phyloP scores from a whole-genome alignment of 2,888 invertebrate species.

The Allygus modestus region DNA sequence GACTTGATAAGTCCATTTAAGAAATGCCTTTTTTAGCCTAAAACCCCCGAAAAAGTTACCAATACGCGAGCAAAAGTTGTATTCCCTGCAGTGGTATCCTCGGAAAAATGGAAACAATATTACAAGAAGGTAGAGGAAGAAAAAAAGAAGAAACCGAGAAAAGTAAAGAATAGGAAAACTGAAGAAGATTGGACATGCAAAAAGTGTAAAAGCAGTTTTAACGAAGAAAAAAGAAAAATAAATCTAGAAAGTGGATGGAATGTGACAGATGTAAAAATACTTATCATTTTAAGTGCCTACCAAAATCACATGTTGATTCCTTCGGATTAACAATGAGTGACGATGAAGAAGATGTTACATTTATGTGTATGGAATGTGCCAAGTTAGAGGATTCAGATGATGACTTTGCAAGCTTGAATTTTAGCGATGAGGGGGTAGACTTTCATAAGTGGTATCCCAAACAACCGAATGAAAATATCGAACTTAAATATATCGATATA shows the following conservation, averaged over 20 bases:
- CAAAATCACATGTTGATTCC: neutral
- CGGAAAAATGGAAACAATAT: neutral
- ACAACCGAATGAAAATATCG: no score
- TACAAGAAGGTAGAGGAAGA: neutral
- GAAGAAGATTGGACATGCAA: neutral
- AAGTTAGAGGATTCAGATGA: neutral
- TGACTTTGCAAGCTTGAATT: neutral
- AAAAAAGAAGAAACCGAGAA: neutral
- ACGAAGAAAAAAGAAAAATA: neutral
- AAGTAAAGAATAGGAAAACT: neutral
- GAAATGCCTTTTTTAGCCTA: neutral
- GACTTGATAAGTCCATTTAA: neutral
- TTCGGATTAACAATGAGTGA: neutral
- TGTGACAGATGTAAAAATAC: neutral
- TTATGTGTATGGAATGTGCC: neutral
- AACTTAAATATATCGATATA: no score
- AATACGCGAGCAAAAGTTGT: neutral
- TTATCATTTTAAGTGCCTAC: neutral
- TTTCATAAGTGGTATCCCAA: no score
- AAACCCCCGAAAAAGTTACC: neutral
- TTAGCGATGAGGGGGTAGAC: neutral
- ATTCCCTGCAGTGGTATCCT: neutral
- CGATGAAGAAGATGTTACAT: neutral
- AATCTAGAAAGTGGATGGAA: neutral
- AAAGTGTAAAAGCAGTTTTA: constrained; percentile 1